phyloP scores from a whole-genome alignment of 2,888 invertebrate genomes.

The Druceiella hillmani region DNA sequence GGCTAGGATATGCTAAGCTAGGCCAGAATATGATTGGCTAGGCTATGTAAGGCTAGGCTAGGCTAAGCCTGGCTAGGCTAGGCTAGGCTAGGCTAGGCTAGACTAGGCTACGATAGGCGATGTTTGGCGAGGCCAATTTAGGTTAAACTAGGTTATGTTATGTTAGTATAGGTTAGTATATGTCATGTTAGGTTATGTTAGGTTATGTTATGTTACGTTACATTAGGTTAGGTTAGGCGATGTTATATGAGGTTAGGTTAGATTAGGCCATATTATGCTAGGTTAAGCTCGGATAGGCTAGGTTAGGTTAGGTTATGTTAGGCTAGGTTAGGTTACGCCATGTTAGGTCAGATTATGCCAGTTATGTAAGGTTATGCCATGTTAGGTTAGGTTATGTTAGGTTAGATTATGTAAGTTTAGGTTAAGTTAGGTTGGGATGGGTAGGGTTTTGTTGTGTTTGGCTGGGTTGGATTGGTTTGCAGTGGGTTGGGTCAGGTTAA shows the following conservation, averaged over 20 bases:
- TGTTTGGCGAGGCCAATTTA: conserved; percentile 5
- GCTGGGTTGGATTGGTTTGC: not conserved
- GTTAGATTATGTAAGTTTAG: conserved; percentile 3
- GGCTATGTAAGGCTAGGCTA: conserved; percentile 6
- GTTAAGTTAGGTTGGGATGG: conserved; percentile 3
- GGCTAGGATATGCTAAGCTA: conserved; percentile 6
- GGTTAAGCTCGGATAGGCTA: conserved; percentile 3
- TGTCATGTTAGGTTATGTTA: conserved; percentile 6
- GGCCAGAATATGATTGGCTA: conserved; percentile 5
- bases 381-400: conserved; percentile 5
- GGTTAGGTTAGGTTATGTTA: conserved; percentile 5
- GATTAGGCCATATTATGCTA: conserved; percentile 2
- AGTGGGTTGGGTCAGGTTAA: not conserved
- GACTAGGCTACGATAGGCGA: conserved; percentile 5
- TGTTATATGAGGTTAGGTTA: conserved; percentile 4
- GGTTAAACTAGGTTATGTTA: conserved; percentile 6
- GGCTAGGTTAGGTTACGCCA: conserved; percentile 3
- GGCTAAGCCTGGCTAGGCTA: conserved; percentile 5
- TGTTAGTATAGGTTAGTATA: conserved; percentile 6
- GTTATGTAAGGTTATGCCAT: conserved; percentile 2
- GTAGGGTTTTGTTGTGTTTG: conserved; percentile 2
- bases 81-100: conserved; percentile 6
- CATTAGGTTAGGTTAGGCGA: conserved; percentile 5
- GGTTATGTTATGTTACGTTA: conserved; percentile 6
- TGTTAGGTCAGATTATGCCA: conserved; percentile 2